Evolutionary conservation across 1,140 invertebrate genomes (phyloP).

Genomic region (Monomorium pharaonis): DNA sequence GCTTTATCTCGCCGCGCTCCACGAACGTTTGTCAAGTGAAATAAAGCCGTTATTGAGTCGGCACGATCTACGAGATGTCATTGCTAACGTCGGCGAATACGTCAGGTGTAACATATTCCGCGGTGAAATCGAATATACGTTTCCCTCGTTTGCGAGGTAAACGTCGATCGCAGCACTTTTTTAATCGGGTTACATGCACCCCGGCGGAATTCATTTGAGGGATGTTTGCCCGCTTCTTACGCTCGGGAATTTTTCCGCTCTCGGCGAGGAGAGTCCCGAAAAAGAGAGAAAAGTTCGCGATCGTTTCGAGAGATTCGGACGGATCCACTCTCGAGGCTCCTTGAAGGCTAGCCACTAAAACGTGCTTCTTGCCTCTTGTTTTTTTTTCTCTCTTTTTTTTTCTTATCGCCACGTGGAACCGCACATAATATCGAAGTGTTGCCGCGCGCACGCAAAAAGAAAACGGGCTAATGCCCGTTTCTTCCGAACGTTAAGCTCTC

Average conservation of each 20-base stretch:
- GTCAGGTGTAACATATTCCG: not conserved
- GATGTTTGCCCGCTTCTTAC: no score
- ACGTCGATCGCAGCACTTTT: not conserved
- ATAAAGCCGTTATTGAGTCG: conserved; percentile 32
- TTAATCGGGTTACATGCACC: not conserved
- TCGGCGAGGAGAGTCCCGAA: not conserved
- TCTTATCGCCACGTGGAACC: not conserved
- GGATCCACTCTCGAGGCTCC: not conserved
- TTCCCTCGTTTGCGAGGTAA: not conserved
- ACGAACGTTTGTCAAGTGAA: conserved; percentile 32
- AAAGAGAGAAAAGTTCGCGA: not conserved
- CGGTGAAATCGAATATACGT: not conserved
- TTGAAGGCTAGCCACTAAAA: not conserved
- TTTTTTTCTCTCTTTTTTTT: no score
- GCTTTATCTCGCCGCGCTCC: conserved; percentile 7
- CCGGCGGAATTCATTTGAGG: not conserved
- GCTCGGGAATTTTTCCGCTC: not conserved
- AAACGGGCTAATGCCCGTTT: conserved; percentile 44
- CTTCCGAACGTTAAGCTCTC: not conserved
- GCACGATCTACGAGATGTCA: conserved; percentile 22
- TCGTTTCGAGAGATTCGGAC: not conserved
- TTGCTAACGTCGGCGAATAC: not conserved
- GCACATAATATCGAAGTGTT: conserved; percentile 24
- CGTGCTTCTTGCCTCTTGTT: not conserved
- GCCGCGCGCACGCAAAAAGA: not conserved